Percentiles rank a stretch among this genome's conserved stretches.
phyloP scores from a whole-genome alignment of 1,140 invertebrate genomes.

The Hycleus cichorii region DNA sequence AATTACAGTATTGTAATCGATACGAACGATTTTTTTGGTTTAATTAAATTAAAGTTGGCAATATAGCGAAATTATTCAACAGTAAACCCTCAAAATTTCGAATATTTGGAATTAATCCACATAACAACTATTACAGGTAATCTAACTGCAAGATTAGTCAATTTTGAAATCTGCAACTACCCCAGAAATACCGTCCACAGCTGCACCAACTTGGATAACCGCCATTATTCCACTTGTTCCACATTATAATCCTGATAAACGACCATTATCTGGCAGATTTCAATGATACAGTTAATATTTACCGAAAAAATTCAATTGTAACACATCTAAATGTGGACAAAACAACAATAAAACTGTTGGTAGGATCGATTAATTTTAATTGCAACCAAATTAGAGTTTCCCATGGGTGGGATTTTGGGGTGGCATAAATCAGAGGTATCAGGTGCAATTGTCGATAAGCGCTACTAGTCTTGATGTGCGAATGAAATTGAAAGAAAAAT shows the following conservation, averaged over 20 bases:
- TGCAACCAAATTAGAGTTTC: too few relatives aligned
- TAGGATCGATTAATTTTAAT: too few relatives aligned
- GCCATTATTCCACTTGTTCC: slow-evolving; percentile 16
- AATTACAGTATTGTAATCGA: too few relatives aligned
- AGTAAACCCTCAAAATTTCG: too few relatives aligned
- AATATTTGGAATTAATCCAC: slow-evolving; percentile 1
- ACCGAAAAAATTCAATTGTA: too few relatives aligned
- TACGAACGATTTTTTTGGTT: too few relatives aligned
- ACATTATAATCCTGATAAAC: slow-evolving; percentile 16
- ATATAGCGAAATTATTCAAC: too few relatives aligned
- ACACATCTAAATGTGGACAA: too few relatives aligned
- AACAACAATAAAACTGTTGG: too few relatives aligned
- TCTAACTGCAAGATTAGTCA: slow-evolving; percentile 8
- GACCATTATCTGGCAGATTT: slow-evolving; percentile 9
- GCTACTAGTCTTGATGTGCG: slow-evolving; percentile 4
- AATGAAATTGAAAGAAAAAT: slow-evolving; percentile 2
- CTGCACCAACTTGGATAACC: slow-evolving; percentile 16
- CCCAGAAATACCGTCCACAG: slow-evolving; percentile 5
- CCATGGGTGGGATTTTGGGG: too few relatives aligned
- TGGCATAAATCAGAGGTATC: slow-evolving; percentile 7
- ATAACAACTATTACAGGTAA: slow-evolving; percentile 4
- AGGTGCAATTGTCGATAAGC: slow-evolving; percentile 7
- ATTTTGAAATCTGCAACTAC: slow-evolving; percentile 11
- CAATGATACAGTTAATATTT: too few relatives aligned
- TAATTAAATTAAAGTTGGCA: too few relatives aligned